A percentile compares a stretch with the other conserved stretches of the same genome.
These are phyloP conservation scores for Hemithea aestivaria DNA, from an alignment of 2,888 invertebrate genomes.

Conservation along the genomic window DNA sequence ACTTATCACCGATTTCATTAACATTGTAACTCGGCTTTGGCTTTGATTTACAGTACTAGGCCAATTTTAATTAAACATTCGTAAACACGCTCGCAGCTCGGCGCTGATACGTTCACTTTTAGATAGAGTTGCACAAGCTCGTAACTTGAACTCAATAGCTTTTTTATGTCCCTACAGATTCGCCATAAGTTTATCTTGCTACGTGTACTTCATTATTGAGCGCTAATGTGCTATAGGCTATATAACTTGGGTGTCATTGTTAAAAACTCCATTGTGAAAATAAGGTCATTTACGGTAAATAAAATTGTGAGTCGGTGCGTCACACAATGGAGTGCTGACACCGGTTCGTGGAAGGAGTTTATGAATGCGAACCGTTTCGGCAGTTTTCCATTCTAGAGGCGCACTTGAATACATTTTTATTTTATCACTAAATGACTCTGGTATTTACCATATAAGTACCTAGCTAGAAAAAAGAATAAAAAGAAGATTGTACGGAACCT, in stretches of 20 bases:
- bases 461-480: background rate
- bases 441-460: too few relatives aligned
- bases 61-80: constrained; percentile 17
- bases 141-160: constrained; percentile 2
- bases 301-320: constrained; percentile 21
- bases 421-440: too few relatives aligned
- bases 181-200: too few relatives aligned
- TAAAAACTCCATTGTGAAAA: constrained; percentile 16
- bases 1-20: too few relatives aligned
- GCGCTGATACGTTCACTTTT: constrained; percentile 17
- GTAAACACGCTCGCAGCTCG: constrained; percentile 11
- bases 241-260: too few relatives aligned
- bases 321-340: constrained; percentile 19
- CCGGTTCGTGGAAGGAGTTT: constrained; percentile 26
- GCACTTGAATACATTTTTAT: too few relatives aligned
- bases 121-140: constrained; percentile 14
- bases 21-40: background rate
- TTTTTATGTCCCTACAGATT: background rate
- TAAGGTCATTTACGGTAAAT: constrained; percentile 26
- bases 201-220: too few relatives aligned
- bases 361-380: constrained; percentile 17
- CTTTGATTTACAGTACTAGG: constrained; percentile 7
- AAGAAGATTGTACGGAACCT: constrained; percentile 12
- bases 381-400: constrained; percentile 15
- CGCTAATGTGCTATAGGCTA: too few relatives aligned